Evolutionary conservation across 2,797 vertebrate genomes (phyloP), one percentile per base, ranked within the genome.

Genomic region (Myotis daubentonii): DNA sequence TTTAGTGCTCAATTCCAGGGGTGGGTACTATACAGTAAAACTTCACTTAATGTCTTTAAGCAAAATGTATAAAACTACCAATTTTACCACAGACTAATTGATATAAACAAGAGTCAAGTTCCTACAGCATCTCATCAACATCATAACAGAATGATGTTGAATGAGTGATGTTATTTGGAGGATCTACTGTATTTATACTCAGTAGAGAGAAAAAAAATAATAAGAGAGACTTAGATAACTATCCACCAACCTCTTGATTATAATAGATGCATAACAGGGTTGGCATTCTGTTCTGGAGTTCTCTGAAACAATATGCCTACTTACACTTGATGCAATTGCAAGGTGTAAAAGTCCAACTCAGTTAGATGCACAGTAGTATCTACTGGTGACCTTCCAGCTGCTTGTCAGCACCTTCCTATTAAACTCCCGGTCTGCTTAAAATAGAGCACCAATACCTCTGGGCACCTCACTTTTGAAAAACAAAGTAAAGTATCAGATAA

Each of bases 401-500:
- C 88, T 78, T 96, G 80, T 81, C 80, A 93, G 66, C 86, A 92
- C 89, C 49, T 97, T 97, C 60, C 78, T 95, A 86, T 95, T 94
- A 97, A 97, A 96, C 66, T 96, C 94, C 92, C n/a, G 16, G 87
- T 87, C 97, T 97, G 89, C 94, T 97, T 97, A 96, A 98, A 98
- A 98, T 97, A 97, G 96, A 97, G 89, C 91, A 76, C 83, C 93
- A 96, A 95, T 92, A 87, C 96, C 89, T 94, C 86, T 96, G 92
- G 97, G 93, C 84, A 92, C 87, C 93, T 98, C 70, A 83, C 62
- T 97, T 97, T 94, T 96, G 0, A 97, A 97, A 98, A 92, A 94
- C 96, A 98, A 98, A 96, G 95, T 81, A 96, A 97, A 96, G 36
- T 86, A 97, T 98, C 98, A 97, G 98, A 97, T 98, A 98, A 98